These are phyloP conservation scores for Scyliorhinus canicula DNA, from an alignment of 2,797 vertebrate species.

Conservation along the genomic window DNA sequence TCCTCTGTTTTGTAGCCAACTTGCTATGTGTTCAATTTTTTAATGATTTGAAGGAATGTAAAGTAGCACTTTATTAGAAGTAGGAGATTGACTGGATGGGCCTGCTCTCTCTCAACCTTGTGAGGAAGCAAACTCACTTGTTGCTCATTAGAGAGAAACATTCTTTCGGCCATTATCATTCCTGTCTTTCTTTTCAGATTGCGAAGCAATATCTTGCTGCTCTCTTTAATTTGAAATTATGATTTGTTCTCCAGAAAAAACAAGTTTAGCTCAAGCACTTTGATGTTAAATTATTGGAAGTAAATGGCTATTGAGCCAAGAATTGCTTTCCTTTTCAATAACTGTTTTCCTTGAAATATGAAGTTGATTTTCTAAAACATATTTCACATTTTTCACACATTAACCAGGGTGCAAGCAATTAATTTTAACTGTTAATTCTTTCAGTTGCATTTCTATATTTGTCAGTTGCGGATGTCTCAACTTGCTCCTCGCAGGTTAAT, in stretches of 20 bases:
- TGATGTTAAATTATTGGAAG: not conserved
- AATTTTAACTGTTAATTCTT: slow-evolving; percentile 7
- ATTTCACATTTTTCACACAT: not conserved
- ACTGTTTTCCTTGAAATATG: not conserved
- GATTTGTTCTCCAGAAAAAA: not conserved
- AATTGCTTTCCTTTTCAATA: not conserved
- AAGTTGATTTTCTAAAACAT: not conserved
- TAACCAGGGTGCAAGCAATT: not conserved
- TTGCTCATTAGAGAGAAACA: not conserved
- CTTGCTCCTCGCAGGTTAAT: not conserved
- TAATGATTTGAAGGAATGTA: not conserved
- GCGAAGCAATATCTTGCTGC: not conserved
- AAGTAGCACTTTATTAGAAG: not conserved
- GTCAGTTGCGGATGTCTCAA: not conserved
- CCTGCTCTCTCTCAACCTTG: not conserved
- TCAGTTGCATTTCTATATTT: not conserved
- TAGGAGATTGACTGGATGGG: not conserved
- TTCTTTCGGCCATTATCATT: not conserved
- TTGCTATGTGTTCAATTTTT: not conserved
- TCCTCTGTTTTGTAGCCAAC: not conserved
- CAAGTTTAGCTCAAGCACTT: not conserved
- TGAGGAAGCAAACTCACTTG: not conserved
- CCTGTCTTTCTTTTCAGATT: not conserved
- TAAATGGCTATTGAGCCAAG: not conserved
- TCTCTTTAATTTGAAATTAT: not conserved